Percentiles rank a stretch among this genome's conserved stretches.
Evolutionary conservation across 2,113 vertebrate species (phyloP).

Genomic region (Petroica traversi): DNA sequence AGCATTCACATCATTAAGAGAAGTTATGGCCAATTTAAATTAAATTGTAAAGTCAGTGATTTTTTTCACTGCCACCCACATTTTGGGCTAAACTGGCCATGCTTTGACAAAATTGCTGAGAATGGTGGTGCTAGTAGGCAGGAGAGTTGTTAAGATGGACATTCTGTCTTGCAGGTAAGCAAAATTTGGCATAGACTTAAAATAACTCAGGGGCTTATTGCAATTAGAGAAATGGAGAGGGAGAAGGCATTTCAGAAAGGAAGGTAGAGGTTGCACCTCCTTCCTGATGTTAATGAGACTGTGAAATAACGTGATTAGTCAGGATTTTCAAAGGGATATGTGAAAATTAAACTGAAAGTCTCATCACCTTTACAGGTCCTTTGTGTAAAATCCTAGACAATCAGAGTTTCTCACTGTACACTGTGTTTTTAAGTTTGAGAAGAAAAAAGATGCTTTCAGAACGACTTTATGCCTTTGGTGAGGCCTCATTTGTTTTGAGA

Average conservation of each 20-base stretch:
- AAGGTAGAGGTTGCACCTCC: not conserved
- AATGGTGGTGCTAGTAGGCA: not conserved
- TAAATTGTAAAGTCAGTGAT: not conserved
- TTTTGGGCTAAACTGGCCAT: not conserved
- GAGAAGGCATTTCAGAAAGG: not conserved
- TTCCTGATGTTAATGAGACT: not conserved
- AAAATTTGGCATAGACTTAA: not conserved
- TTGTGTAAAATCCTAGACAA: not conserved
- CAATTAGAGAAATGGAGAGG: not conserved
- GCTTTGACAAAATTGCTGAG: not conserved
- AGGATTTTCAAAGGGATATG: not conserved
- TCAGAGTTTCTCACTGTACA: not conserved
- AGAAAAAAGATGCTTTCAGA: not conserved
- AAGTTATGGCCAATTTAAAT: not conserved
- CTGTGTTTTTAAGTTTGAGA: not conserved
- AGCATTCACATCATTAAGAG: not conserved
- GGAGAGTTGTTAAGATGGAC: not conserved
- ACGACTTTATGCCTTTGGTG: not conserved
- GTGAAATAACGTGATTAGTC: not conserved
- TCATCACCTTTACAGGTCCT: not conserved
- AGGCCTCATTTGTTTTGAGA: not conserved
- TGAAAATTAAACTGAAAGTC: not conserved
- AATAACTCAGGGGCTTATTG: not conserved
- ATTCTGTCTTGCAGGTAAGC: not conserved
- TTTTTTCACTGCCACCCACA: not conserved